Base-by-base conservation (phyloP, 1,140 invertebrate species). In the Papilio polyxenes region DNA sequence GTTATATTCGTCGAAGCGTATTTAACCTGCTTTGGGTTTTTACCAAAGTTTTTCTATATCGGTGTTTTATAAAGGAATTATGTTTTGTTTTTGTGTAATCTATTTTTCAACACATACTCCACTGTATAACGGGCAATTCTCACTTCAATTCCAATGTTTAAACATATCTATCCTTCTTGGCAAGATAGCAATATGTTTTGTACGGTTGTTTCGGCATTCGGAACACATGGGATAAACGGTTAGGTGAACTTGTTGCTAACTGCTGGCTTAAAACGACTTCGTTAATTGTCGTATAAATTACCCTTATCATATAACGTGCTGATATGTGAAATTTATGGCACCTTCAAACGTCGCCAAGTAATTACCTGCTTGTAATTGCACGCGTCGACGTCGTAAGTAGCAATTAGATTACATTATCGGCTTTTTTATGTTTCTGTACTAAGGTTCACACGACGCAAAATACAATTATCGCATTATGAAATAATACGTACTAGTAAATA, bases 291-390 rank as follows among this genome's bases (percentile, higher is more conserved):
- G 62, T 31, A 31, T 59, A 65, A 65, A 2, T 65, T 65, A 65
- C 23, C 62, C 23, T 65, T 72, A 72, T 37, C 65, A 72, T 37
- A 8, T 15, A 37, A 15, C 20, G n/a, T 17, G 11, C 59, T 69
- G 31, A 37, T 69, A 69, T 69, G 65, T 37, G 9, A 72, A 72
- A 72, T 72, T 72, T 72, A 72, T 72, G 11, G 65, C 65, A 13
- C 11, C 23, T 15, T 72, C 5, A 72, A 69, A 72, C 31, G 31
- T 72, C 11, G 65, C 31, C 11, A 37, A 13, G 65, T 69, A 72
- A 72, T 72, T 37, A 72, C 65, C 65, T 72, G 31, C 3, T 72
- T 72, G 65, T 72, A 72, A 72, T 72, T 72, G 65, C 65, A 40
- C 53, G 53, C 37, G 13, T 65, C 62, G 62, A 13, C 31, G 31